Evolutionary conservation across 2,797 vertebrate species (phyloP), one percentile per base, ranked within the genome.

Genomic region (Rhinatrema bivittatum): DNA sequence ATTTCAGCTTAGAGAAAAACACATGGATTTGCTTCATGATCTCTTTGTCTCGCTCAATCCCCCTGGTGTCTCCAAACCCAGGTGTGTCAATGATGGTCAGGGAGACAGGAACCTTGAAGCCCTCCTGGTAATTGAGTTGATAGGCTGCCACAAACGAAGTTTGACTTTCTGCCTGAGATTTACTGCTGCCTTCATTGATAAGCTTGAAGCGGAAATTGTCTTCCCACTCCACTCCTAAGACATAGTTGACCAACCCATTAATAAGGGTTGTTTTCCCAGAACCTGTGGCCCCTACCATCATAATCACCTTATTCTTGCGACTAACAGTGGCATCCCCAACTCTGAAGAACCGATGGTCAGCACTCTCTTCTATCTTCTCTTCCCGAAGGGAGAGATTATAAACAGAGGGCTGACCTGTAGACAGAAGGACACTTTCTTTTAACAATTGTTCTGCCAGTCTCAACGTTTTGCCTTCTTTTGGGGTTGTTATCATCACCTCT

Each of bases 51-150:
- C 19, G 7, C 3, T 34, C 34, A n/a, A n/a, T 12, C 16, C 42
- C 56, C 20, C 17, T 18, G 2, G 48, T 47, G 20, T 56, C 42
- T 16, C 49, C 42, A 31, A 50, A 68, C 14, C 56, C 63, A 15
- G 63, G 69, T 4, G 50, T 65, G 35, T 69, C 56, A n/a, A 67
- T 60, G 4, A 72, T 25, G 5, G 53, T 67, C 15, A 72, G 39
- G 34, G 42, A 62, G 19, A 46, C 49, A 25, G 57, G 46, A 6
- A 56, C 12, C 9, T 11, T 2, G 13, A 45, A 42, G 1, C 25
- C 29, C 9, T 20, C 7, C 4, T 23, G 20, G 10, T 34, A 5
- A 19, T 42, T 23, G 10, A 56, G 4, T 13, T 28, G 9, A 5
- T 42, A 50, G 20, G 16, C 29, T 1, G 16, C 58, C 11, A 58